Conservation (phyloP, 2,797 vertebrate species). For the Megalops cyprinoides region DNA sequence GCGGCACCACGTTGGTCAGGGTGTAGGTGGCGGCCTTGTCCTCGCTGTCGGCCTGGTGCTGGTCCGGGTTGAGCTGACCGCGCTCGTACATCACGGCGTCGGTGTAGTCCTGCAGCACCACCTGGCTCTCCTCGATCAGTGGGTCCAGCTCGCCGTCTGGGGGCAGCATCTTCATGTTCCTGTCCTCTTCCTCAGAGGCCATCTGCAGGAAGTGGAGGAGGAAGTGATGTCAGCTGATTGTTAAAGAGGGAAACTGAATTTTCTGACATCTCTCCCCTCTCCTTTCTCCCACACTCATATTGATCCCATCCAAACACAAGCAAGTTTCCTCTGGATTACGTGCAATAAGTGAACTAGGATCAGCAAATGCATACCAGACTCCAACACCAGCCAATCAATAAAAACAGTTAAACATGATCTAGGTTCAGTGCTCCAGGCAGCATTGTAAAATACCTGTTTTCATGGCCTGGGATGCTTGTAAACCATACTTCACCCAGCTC, state of each 20-base stretch:
- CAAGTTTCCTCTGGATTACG: background rate
- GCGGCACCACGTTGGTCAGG: constrained; percentile 69
- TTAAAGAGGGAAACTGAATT: background rate
- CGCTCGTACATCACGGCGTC: constrained; percentile 65
- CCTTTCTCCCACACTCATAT: too few species aligned
- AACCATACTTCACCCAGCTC: too few species aligned
- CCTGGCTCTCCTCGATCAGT: constrained; percentile 66
- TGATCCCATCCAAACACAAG: background rate
- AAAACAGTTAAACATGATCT: background rate
- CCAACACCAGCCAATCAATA: background rate
- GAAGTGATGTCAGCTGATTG: background rate
- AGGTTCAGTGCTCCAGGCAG: too few species aligned
- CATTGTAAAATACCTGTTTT: too few species aligned
- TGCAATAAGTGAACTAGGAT: too few species aligned
- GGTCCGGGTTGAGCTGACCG: constrained; percentile 63
- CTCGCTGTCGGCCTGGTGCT: constrained; percentile 63
- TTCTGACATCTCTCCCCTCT: too few species aligned
- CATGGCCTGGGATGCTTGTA: too few species aligned
- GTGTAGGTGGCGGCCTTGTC: constrained; percentile 73
- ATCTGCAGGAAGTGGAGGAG: constrained; percentile 50
- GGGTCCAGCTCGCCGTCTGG: constrained; percentile 52
- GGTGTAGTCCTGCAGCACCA: constrained; percentile 63
- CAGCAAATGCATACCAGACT: too few species aligned
- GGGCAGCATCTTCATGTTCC: constrained; percentile 66
- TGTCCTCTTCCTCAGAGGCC: constrained; percentile 57